phyloP scores from a whole-genome alignment of 2,113 vertebrate genomes.

The Notothenia coriiceps region DNA sequence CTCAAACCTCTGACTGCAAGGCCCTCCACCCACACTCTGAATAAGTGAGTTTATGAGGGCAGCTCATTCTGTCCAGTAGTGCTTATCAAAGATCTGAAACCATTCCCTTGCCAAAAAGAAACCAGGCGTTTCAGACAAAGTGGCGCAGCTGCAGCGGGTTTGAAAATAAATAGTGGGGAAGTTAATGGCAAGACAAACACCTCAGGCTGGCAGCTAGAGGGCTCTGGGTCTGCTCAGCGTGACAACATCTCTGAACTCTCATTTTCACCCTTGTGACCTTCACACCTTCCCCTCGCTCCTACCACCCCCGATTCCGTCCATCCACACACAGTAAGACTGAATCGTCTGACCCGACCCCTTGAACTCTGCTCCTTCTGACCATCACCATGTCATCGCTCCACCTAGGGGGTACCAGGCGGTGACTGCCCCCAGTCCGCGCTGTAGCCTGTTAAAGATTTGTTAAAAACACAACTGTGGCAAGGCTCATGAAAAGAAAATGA shows the following conservation, averaged over 20 bases:
- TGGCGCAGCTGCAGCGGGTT: slow-evolving; percentile 59
- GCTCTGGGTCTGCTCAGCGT: slow-evolving; percentile 79
- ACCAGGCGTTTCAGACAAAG: slow-evolving; percentile 61
- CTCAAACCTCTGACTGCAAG: slow-evolving; percentile 35
- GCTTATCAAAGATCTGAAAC: slow-evolving; percentile 60
- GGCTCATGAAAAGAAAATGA: slow-evolving; percentile 28
- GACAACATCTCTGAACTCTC: slow-evolving; percentile 79
- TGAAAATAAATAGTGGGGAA: slow-evolving; percentile 79
- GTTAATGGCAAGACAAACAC: slow-evolving; percentile 83
- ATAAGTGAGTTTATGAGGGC: slow-evolving; percentile 35
- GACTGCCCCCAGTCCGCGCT: slow-evolving; percentile 48
- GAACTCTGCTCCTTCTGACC: slow-evolving; percentile 68
- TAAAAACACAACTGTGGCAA: slow-evolving; percentile 72
- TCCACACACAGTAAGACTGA: slow-evolving; percentile 58
- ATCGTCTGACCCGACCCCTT: slow-evolving; percentile 73
- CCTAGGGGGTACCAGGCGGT: slow-evolving; percentile 60
- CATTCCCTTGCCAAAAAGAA: slow-evolving; percentile 38
- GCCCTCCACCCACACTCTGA: slow-evolving; percentile 25
- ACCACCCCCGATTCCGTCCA: slow-evolving; percentile 36
- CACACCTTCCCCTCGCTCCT: slow-evolving; percentile 48
- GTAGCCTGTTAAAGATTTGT: slow-evolving; percentile 80
- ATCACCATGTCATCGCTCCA: slow-evolving; percentile 78
- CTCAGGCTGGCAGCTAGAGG: slow-evolving; percentile 71
- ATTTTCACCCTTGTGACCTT: slow-evolving; percentile 74
- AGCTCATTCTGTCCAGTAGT: slow-evolving; percentile 25